phyloP scores from a whole-genome alignment of 2,888 invertebrate species.

The Minunthozetes semirufus region DNA sequence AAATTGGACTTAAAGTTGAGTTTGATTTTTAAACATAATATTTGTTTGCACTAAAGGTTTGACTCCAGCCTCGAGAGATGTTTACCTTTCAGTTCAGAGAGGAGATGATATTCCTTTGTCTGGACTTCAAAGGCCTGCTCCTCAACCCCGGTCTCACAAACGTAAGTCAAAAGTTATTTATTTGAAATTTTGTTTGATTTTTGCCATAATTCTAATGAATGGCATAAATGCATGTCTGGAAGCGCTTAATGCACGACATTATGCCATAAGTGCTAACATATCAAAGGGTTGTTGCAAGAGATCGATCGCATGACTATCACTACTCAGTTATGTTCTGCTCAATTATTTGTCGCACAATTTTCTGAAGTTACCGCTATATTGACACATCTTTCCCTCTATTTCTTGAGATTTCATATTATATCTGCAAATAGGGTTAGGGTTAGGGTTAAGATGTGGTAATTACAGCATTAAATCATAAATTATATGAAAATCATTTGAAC shows the following conservation, averaged over 20 bases:
- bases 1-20: neutral
- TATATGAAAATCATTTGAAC: neutral
- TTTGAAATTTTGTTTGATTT: neutral
- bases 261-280: slow-evolving; percentile 4
- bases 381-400: no score
- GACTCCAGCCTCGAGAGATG: slow-evolving; percentile 36
- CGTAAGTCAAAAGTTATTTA: slow-evolving; percentile 43
- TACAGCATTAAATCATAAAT: no score
- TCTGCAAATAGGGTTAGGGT: no score
- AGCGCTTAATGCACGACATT: slow-evolving; percentile 9
- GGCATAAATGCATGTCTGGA: slow-evolving; percentile 8
- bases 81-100: slow-evolving; percentile 37
- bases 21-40: neutral
- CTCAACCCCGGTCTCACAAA: slow-evolving; percentile 54
- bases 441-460: no score
- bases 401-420: no score
- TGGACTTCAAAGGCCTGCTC: slow-evolving; percentile 83
- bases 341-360: slow-evolving; percentile 1
- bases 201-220: neutral
- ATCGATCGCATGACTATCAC: slow-evolving; percentile 11
- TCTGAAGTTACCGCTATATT: neutral
- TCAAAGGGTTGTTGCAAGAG: slow-evolving; percentile 12
- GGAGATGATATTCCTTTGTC: slow-evolving; percentile 72
- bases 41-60: neutral
- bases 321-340: neutral